Evolutionary conservation across 2,888 invertebrate genomes (phyloP), one percentile per base, ranked within the genome.

Genomic region (Ormyrus nitidulus): DNA sequence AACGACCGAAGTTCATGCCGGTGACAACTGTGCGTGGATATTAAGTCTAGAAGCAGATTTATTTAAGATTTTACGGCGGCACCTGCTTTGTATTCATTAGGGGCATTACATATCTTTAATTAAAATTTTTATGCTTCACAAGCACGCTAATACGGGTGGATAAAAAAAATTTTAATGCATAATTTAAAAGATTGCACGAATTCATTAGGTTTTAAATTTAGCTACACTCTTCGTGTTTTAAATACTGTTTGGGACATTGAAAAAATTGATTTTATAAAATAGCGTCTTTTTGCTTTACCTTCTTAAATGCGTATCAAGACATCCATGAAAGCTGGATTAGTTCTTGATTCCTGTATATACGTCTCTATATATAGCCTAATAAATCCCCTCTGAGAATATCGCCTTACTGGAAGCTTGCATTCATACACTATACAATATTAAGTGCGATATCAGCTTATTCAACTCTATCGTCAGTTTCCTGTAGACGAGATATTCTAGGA

Each of bases 341-440:
- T 9, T 54, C n/a, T 54, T 54, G n/a, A 62, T 44, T 62, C 11
- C 34, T 46, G 46, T 62, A 46, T 44, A 34, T 62, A 62, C 34
- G 11, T 62, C 62, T 11, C 10, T 44, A 46, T 44, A 46, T 44
- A 62, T 62, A 62, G 46, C 44, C 46, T 44, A 44, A 62, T 44
- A 44, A 62, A 62, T 62, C 62, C 62, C 62, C 46, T 46, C 46
- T 46, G 62, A 46, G 62, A 46, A 9, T 62, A 62, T 44, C 34
- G 11, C 62, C 6, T 46, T 62, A 11, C 44, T 62, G 10, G 10
- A 62, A 62, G 11, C 34, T 44, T 62, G 34, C 54, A 54, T n/a
- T 54, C n/a, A 54, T n/a, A n/a, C 54, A n/a, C 54, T 54, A n/a
- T 54, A n/a, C 54, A 54, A 54, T 54, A 54, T 54, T 54, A 54